Percentiles rank a stretch among this genome's conserved stretches.
These are phyloP conservation scores for Lithobates pipiens DNA, from an alignment of 2,797 vertebrate species.

Conservation along the genomic window DNA sequence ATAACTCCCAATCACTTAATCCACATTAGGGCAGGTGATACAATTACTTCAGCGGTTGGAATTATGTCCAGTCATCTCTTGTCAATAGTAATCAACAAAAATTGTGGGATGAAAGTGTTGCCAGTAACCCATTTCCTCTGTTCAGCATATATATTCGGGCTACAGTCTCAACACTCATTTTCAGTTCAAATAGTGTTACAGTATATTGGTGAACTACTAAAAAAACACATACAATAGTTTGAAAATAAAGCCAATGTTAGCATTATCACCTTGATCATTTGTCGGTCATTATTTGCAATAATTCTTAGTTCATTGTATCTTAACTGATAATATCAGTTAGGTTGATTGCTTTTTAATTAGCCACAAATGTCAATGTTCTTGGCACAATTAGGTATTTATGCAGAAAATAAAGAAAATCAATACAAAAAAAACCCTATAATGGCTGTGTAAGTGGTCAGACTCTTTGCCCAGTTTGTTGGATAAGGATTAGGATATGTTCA, in stretches of 20 bases:
- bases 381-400: background rate
- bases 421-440: background rate
- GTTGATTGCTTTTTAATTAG: too few species aligned
- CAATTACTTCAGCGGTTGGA: constrained; percentile 42
- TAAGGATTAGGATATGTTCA: too few species aligned
- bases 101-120: constrained; percentile 1
- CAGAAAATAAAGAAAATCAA: background rate
- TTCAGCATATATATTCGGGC: constrained; percentile 4
- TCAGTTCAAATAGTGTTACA: background rate
- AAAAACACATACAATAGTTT: background rate
- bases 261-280: background rate
- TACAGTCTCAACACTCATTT: background rate
- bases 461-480: background rate
- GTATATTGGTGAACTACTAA: background rate
- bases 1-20: constrained; percentile 50
- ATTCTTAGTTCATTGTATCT: background rate
- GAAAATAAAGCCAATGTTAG: background rate
- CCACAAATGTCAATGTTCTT: background rate
- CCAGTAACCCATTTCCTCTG: background rate
- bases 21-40: constrained; percentile 45
- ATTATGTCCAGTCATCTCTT: constrained; percentile 29
- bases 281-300: background rate
- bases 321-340: background rate
- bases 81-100: constrained; percentile 33
- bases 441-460: background rate